Conservation (phyloP, 1,140 invertebrate species). For the Papilio machaon region DNA sequence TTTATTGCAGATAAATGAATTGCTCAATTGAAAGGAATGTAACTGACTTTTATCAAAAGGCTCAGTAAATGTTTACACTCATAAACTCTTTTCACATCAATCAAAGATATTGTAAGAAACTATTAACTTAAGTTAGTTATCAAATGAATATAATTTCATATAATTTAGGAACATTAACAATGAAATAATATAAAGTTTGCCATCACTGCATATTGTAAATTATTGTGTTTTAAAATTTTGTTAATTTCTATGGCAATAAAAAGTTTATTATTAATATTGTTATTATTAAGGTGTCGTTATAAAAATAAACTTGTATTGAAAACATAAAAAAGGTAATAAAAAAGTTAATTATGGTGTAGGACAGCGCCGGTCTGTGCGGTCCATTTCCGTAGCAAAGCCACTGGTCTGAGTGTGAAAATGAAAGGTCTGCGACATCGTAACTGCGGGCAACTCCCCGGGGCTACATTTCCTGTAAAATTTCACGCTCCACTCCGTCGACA, state of each 20-base stretch:
- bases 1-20: background rate
- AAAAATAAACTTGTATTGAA: background rate
- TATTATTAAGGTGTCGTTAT: background rate
- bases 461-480: constrained; percentile 8
- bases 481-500: background rate
- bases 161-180: background rate
- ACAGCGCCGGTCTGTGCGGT: background rate
- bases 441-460: background rate
- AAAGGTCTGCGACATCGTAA: background rate
- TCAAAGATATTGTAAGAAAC: too few relatives aligned
- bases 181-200: background rate
- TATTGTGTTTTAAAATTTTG: too few relatives aligned
- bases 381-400: background rate
- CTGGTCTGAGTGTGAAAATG: background rate
- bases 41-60: too few relatives aligned
- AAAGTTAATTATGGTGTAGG: constrained; percentile 2
- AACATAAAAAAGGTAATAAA: constrained; percentile 24
- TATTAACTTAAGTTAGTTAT: background rate
- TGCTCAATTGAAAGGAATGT: background rate
- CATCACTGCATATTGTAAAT: too few relatives aligned
- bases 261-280: background rate
- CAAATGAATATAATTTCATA: background rate
- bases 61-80: too few relatives aligned
- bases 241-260: too few relatives aligned
- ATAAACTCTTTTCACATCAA: too few relatives aligned